phyloP scores from a whole-genome alignment of 2,888 invertebrate species.

The Sarcophaga variegata region DNA sequence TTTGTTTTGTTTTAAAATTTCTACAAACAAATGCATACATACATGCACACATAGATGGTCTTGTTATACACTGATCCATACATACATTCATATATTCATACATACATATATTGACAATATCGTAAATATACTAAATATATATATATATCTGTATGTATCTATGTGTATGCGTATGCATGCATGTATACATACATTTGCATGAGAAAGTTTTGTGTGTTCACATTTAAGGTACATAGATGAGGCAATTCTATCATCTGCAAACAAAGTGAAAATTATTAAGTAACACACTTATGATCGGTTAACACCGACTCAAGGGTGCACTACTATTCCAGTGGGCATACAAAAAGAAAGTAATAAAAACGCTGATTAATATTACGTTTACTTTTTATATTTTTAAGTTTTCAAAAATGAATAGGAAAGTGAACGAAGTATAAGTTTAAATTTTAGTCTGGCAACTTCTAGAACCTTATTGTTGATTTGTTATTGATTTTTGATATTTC shows the following conservation, averaged over 20 bases:
- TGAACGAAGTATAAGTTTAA: no score
- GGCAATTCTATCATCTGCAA: slow-evolving; percentile 60
- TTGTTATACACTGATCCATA: background rate
- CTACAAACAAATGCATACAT: slow-evolving; percentile 26
- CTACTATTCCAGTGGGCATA: background rate
- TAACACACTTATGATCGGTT: background rate
- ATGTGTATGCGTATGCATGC: background rate
- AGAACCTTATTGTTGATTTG: no score
- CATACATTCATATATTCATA: background rate
- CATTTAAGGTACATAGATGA: slow-evolving; percentile 41
- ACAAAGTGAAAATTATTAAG: slow-evolving; percentile 10
- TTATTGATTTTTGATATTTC: no score
- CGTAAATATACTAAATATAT: slow-evolving; percentile 17
- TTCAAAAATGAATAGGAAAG: no score
- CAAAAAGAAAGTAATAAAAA: background rate
- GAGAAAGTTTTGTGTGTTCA: background rate
- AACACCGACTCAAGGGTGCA: background rate
- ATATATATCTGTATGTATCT: background rate
- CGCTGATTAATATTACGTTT: no score
- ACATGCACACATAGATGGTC: slow-evolving; percentile 7
- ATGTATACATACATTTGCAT: background rate
- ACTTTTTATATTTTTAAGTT: no score
- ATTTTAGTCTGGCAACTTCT: no score
- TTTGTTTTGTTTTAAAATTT: slow-evolving; percentile 8
- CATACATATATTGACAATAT: slow-evolving; percentile 28